Conservation (phyloP, 2,888 invertebrate genomes). For the Nomada lathburiana region DNA sequence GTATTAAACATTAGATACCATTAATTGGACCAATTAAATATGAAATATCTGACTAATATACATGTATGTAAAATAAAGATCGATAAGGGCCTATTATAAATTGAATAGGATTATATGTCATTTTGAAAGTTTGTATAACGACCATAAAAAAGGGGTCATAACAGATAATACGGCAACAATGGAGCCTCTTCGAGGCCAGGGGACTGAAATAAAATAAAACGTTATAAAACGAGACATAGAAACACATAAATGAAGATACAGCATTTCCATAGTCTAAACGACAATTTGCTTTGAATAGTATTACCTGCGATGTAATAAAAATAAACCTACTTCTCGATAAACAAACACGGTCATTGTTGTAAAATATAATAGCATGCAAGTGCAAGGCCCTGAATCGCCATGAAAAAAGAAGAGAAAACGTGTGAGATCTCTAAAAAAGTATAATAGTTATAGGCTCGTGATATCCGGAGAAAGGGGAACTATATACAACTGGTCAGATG, state of each 20-base stretch:
- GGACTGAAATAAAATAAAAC: not conserved
- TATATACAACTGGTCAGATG: constrained; percentile 53
- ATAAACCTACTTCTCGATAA: not conserved
- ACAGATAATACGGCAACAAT: not conserved
- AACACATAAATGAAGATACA: not conserved
- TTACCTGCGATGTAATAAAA: not conserved
- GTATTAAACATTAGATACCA: no score
- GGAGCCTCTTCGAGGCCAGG: not conserved
- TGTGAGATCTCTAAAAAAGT: constrained; percentile 65
- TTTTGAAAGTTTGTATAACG: no score
- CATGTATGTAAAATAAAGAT: no score
- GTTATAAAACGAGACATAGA: not conserved
- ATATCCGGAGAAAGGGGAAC: constrained; percentile 37
- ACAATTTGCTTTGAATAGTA: constrained; percentile 1
- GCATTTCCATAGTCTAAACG: not conserved
- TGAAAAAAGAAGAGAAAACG: constrained; percentile 68
- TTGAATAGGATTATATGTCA: no score
- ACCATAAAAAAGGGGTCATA: not conserved
- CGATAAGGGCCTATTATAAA: no score
- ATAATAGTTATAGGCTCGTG: constrained; percentile 68
- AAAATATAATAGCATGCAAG: constrained; percentile 24
- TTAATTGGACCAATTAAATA: no score
- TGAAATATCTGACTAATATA: no score
- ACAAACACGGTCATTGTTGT: constrained; percentile 7
- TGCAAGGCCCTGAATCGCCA: constrained; percentile 9